These are phyloP conservation scores for Perizoma affinitatum DNA, from an alignment of 2,888 invertebrate species.

Conservation along the genomic window DNA sequence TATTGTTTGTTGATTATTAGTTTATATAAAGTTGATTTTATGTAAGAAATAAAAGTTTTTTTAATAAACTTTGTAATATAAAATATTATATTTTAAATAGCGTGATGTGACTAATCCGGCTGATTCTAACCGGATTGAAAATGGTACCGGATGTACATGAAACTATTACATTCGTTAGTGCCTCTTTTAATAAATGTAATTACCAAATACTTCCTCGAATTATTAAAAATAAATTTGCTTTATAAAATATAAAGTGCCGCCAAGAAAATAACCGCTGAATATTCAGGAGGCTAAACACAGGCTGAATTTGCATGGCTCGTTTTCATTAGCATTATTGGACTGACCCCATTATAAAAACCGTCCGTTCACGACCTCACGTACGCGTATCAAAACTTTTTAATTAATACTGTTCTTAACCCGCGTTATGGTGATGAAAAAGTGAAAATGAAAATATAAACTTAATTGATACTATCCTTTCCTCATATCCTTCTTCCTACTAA, in stretches of 20 bases:
- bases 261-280: conserved; percentile 79
- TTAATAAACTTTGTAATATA: no score
- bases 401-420: conserved; percentile 34
- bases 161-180: no score
- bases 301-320: conserved; percentile 72
- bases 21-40: no score
- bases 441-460: conserved; percentile 1
- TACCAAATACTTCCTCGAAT: not conserved
- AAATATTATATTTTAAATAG: no score
- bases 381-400: conserved; percentile 45
- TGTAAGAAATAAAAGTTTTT: no score
- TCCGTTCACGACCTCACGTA: conserved; percentile 48
- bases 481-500: no score
- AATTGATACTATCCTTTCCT: not conserved
- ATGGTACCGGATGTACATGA: no score
- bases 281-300: conserved; percentile 68
- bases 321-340: conserved; percentile 81
- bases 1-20: no score
- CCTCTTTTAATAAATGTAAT: not conserved
- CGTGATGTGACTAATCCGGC: no score
- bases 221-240: conserved; percentile 10
- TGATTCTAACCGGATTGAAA: no score
- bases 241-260: conserved; percentile 67
- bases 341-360: conserved; percentile 69
- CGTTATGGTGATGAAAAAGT: conserved; percentile 18